Evolutionary conservation across 2,888 invertebrate genomes (phyloP), one percentile per base, ranked within the genome.

Genomic region (Nebria salina): DNA sequence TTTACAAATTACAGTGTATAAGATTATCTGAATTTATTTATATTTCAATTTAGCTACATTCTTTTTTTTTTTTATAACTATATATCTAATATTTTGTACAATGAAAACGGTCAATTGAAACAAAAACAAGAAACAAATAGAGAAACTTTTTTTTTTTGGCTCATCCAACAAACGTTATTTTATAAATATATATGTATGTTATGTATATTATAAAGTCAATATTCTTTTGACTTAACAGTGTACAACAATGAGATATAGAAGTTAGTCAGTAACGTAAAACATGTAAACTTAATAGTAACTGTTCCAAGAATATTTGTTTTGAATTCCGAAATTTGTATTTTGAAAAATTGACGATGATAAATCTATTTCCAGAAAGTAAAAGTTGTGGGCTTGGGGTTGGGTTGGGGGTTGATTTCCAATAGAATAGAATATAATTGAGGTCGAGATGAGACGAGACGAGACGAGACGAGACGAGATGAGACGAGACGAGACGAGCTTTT

Each of bases 21-120:
- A 82, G 75, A 79, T 81, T 82, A 81, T 82, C 77, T 76, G 75
- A 76, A 76, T 83, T 82, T 82, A 82, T 83, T 82, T 82, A 80
- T 82, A 76, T 76, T 82, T 80, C 75, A 80, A 80, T 80, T 80
- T 80, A 80, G 80, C 80, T 80, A 80, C 72, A 80, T 80, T 80
- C 70, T 54, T 54, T 54, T 54, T 34, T 34, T 34, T 68, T 11
- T 73, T 42, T 80, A 80, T 80, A 75, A 75, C 75, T 75, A 75
- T 75, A 80, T 80, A 80, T 75, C 80, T 80, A 80, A 79, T 74
- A 75, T 80, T 80, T 80, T 80, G 80, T 80, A 80, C 80, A 80
- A 80, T 80, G 75, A 80, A 80, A 80, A 66, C 66, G 68, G 74
- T 80, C 72, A 66, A 80, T 64, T 80, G n/a, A 80, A 80, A 75